A percentile compares a stretch with the other conserved stretches of the same genome.
Conservation (phyloP, 2,888 invertebrate species). For the Heteropelma amictum region DNA sequence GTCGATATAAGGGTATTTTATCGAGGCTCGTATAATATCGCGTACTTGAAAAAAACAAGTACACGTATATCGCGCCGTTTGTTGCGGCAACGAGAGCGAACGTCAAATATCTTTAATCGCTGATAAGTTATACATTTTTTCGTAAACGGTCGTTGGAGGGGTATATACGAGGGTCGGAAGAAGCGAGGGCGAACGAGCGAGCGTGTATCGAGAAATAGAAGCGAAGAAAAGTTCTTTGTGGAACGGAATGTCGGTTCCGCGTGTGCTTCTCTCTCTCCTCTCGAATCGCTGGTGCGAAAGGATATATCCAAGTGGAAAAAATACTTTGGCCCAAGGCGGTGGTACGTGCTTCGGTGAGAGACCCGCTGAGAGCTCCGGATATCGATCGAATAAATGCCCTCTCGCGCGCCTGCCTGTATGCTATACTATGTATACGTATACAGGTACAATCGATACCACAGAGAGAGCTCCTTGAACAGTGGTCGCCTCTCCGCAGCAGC, state of each 20-base stretch:
- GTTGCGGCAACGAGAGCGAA: not conserved
- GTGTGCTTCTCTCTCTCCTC: slow-evolving; percentile 52
- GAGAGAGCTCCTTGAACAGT: slow-evolving; percentile 28
- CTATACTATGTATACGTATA: too few relatives aligned
- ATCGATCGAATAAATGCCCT: slow-evolving; percentile 70
- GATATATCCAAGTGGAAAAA: slow-evolving; percentile 65
- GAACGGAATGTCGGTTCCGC: slow-evolving; percentile 40
- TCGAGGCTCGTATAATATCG: not conserved
- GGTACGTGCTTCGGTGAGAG: slow-evolving; percentile 63
- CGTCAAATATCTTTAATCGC: not conserved
- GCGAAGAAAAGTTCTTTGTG: slow-evolving; percentile 35
- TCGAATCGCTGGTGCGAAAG: slow-evolving; percentile 61
- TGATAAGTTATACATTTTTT: not conserved
- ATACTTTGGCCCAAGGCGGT: slow-evolving; percentile 65
- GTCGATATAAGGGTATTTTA: not conserved
- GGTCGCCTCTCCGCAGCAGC: slow-evolving; percentile 31
- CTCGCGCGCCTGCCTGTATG: too few relatives aligned
- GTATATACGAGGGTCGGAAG: too few relatives aligned
- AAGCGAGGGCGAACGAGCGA: slow-evolving; percentile 14
- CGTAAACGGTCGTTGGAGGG: too few relatives aligned
- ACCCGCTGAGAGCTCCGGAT: slow-evolving; percentile 68
- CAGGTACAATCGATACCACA: slow-evolving; percentile 19
- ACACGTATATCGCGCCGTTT: too few relatives aligned
- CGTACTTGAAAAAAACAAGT: slow-evolving; percentile 11
- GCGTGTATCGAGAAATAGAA: slow-evolving; percentile 23